Evolutionary conservation across 2,113 vertebrate species (phyloP), one percentile per base, ranked within the genome.

Genomic region (Numida meleagris): DNA sequence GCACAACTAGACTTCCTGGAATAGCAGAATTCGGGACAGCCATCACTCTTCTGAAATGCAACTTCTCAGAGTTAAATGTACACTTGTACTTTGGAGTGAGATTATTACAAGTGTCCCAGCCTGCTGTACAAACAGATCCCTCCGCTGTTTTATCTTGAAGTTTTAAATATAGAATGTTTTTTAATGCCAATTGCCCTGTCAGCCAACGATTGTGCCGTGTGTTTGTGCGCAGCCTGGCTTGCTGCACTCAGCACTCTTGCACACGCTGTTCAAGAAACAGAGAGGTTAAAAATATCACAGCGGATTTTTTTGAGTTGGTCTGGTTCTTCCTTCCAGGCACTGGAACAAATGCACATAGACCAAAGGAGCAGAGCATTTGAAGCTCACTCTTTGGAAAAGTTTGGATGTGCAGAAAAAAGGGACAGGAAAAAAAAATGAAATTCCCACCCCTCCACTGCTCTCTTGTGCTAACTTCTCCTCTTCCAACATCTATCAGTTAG

Each of bases 261-360:
- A 93, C 72, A 67, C 66, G 77, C 65, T 84, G 89, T 3, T 83
- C 86, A 48, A 10, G n/a, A 78, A 91, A 61, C 67, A 83, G 72
- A 46, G 46, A 51, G 67, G 92, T 82, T 84, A 89, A 89, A 96
- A 89, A 87, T 85, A 96, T 33, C 82, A 42, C 78, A 38, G 77
- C 50, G 87, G 85, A 5, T 70, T 45, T 55, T 72, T 42, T 4
- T 13, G 38, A 88, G 20, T 85, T 87, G 75, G 74, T 73, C 43
- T 89, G 78, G 12, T 55, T 85, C 51, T 89, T 58, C 29, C 78
- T 91, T 68, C 66, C 90, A 75, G 78, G 42, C 40, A 91, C 55
- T 6, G 3, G 67, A 88, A 85, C 57, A 40, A 57, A 25, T 10
- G 16, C 0, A 27, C 4, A 15, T 0, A 0, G 84, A 65, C 58